Conservation (phyloP, 2,888 invertebrate genomes). For the Ptychoptera albimana region DNA sequence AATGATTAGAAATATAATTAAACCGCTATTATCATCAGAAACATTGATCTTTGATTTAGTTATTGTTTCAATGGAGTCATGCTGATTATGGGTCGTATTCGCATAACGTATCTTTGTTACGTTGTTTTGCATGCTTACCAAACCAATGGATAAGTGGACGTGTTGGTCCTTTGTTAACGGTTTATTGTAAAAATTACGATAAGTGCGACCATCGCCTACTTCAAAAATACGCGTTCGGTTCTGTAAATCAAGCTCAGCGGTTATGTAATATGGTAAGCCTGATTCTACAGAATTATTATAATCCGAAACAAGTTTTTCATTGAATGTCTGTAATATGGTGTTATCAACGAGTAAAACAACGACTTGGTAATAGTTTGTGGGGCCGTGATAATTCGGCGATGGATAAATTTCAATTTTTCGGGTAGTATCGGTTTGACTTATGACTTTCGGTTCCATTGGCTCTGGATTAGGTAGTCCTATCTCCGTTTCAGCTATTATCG, state of each 20-base stretch:
- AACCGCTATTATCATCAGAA: conserved; percentile 28
- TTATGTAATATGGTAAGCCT: conserved; percentile 62
- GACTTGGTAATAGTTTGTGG: conserved; percentile 56
- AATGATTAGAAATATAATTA: conserved; percentile 33
- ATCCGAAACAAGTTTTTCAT: conserved; percentile 41
- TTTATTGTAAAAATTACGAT: conserved; percentile 62
- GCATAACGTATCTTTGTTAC: conserved; percentile 50
- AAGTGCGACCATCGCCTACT: conserved; percentile 58
- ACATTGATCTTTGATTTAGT: background rate
- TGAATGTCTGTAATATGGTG: conserved; percentile 45
- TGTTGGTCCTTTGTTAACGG: conserved; percentile 46
- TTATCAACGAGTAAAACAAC: conserved; percentile 51
- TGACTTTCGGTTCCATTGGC: background rate
- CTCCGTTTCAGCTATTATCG: conserved; percentile 44
- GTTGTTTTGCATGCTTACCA: conserved; percentile 50
- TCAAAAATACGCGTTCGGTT: conserved; percentile 48
- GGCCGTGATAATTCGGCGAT: conserved; percentile 60
- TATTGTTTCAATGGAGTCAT: conserved; percentile 19
- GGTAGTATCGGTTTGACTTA: conserved; percentile 30
- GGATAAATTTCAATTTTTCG: conserved; percentile 51
- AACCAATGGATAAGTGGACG: conserved; percentile 52
- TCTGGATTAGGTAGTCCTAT: conserved; percentile 36
- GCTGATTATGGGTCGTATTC: conserved; percentile 33
- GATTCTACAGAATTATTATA: conserved; percentile 48
- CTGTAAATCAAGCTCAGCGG: conserved; percentile 57